Percentiles rank a stretch among this genome's conserved stretches.
These are phyloP conservation scores for Limnephilus auricula DNA, from an alignment of 2,888 invertebrate species.

Conservation along the genomic window DNA sequence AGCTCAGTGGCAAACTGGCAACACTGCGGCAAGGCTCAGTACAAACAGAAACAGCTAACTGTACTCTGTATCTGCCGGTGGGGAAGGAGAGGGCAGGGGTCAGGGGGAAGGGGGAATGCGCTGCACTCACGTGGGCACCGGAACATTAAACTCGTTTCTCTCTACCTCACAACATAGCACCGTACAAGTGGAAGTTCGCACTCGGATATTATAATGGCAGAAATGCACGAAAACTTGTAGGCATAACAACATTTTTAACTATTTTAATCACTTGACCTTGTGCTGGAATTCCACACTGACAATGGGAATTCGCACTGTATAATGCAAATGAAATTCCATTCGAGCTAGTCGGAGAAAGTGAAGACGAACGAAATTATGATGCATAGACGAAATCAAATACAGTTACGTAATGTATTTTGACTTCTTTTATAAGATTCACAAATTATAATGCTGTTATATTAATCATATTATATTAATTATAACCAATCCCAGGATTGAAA, in stretches of 20 bases:
- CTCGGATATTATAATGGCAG: background rate
- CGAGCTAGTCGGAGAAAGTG: too few species aligned
- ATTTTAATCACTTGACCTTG: background rate
- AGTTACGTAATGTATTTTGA: background rate
- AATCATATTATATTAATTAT: too few species aligned
- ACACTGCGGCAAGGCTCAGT: background rate
- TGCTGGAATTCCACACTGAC: background rate
- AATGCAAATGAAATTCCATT: too few species aligned
- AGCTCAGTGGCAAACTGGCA: constrained; percentile 1
- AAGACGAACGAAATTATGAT: too few species aligned
- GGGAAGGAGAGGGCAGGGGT: too few species aligned
- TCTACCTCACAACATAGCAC: constrained; percentile 16
- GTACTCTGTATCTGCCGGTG: constrained; percentile 20
- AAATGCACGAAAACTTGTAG: background rate
- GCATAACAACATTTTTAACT: background rate
- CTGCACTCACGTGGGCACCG: constrained; percentile 49
- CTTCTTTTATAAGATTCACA: background rate
- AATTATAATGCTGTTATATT: background rate
- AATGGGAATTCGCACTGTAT: background rate
- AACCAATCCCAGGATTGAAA: too few species aligned
- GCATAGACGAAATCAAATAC: background rate
- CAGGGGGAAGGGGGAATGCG: background rate
- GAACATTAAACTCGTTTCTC: constrained; percentile 51
- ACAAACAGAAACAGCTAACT: constrained; percentile 11
- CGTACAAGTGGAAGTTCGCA: background rate